These are phyloP conservation scores for Oreocharis arfaki DNA, from an alignment of 2,113 vertebrate genomes.

Conservation along the genomic window DNA sequence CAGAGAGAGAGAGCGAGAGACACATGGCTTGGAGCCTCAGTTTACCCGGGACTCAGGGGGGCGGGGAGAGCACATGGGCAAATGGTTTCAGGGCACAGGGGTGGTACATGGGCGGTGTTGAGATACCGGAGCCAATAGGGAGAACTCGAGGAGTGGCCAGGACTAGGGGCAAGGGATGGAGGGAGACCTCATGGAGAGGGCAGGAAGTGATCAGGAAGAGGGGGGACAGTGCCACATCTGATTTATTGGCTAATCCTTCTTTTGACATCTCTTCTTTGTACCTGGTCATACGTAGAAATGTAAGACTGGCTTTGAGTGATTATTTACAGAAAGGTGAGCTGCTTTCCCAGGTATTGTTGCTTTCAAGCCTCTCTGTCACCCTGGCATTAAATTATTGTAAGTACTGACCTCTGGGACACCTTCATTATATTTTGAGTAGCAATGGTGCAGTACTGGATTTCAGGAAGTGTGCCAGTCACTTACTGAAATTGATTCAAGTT, in stretches of 20 bases:
- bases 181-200: too few relatives aligned
- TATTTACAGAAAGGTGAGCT: background rate
- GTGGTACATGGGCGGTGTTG: too few relatives aligned
- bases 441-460: background rate
- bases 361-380: background rate
- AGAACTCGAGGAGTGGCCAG: too few relatives aligned
- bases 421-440: background rate
- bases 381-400: background rate
- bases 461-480: background rate
- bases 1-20: too few relatives aligned
- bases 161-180: too few relatives aligned
- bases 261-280: background rate
- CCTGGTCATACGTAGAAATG: fast-evolving
- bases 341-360: background rate
- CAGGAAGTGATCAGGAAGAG: too few relatives aligned
- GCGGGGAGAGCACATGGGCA: too few relatives aligned
- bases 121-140: too few relatives aligned
- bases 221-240: too few relatives aligned
- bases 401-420: background rate
- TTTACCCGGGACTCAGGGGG: too few relatives aligned
- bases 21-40: too few relatives aligned
- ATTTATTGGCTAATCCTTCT: background rate
- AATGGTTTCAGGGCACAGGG: too few relatives aligned
- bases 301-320: background rate
- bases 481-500: background rate